Evolutionary conservation across 2,113 vertebrate genomes (phyloP).

Genomic region (Tricholaema leucomelas): DNA sequence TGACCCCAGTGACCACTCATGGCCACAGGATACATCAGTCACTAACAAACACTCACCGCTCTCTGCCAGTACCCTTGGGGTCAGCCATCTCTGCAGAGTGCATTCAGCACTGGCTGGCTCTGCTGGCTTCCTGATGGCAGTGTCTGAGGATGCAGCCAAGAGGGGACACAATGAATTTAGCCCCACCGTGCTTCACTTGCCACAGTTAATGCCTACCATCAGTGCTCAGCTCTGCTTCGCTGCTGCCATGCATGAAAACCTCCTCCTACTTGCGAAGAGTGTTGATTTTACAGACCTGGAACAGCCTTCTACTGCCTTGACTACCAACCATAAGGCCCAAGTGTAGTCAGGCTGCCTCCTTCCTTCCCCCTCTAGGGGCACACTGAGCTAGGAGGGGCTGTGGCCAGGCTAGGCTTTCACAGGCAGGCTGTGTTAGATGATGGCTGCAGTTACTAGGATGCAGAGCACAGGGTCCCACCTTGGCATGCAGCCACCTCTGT

Average conservation of each 20-base stretch:
- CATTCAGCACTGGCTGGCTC: not conserved
- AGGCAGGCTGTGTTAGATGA: not conserved
- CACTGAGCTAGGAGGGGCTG: not conserved
- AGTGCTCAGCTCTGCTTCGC: slow-evolving; percentile 17
- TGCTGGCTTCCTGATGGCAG: slow-evolving; percentile 16
- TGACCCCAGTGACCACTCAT: not conserved
- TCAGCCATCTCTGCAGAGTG: not conserved
- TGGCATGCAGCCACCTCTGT: rapidly evolving
- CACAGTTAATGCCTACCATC: slow-evolving; percentile 25
- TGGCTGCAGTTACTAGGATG: not conserved
- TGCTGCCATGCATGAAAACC: slow-evolving; percentile 42
- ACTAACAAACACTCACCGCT: not conserved
- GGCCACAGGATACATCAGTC: not conserved
- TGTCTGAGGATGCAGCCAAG: not conserved
- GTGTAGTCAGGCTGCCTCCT: not conserved
- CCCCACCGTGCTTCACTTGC: slow-evolving; percentile 47
- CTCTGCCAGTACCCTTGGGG: not conserved
- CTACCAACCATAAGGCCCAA: not conserved
- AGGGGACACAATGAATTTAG: not conserved
- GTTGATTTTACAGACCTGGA: slow-evolving; percentile 1
- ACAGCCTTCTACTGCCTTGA: not conserved
- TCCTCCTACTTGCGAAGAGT: slow-evolving; percentile 37
- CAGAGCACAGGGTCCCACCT: rapidly evolving
- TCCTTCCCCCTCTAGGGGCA: not conserved
- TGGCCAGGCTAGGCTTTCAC: not conserved